phyloP scores from a whole-genome alignment of 2,113 vertebrate genomes.

The Pao palembangensis region DNA sequence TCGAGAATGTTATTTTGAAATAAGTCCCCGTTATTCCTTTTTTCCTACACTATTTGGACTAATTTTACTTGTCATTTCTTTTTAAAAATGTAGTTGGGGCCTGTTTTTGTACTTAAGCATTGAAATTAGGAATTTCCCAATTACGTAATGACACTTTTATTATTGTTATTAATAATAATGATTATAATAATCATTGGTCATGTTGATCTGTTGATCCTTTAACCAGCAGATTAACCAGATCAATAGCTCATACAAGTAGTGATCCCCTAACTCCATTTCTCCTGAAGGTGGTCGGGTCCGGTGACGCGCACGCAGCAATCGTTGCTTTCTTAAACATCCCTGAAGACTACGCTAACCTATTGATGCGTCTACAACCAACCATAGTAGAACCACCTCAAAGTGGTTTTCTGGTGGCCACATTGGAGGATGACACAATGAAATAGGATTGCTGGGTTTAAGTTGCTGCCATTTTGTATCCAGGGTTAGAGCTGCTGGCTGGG shows the following conservation, averaged over 20 bases:
- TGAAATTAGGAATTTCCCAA: too few species aligned
- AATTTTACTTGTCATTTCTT: too few species aligned
- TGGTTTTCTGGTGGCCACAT: conserved; percentile 47
- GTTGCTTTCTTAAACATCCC: not conserved
- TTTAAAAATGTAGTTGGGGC: too few species aligned
- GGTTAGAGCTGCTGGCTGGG: conserved; percentile 47
- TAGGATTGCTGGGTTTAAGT: conserved; percentile 75
- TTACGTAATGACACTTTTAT: too few species aligned
- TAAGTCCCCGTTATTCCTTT: too few species aligned
- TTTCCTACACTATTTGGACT: too few species aligned
- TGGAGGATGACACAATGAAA: conserved; percentile 55
- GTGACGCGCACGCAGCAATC: not conserved
- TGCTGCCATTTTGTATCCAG: conserved; percentile 68
- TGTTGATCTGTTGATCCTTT: conserved; percentile 22
- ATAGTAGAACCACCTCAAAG: not conserved
- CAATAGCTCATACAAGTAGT: conserved; percentile 16
- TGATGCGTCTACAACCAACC: conserved; percentile 1
- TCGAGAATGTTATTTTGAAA: too few species aligned
- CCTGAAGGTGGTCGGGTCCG: conserved; percentile 11
- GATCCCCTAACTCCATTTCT: too few species aligned
- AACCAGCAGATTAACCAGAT: conserved; percentile 46
- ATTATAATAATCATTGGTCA: not conserved
- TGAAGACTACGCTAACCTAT: conserved; percentile 1
- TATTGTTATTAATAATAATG: too few species aligned
- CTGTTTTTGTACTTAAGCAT: too few species aligned